Base-by-base conservation (phyloP, 2,113 vertebrate genomes). In the Coptodon bakossiorum region DNA sequence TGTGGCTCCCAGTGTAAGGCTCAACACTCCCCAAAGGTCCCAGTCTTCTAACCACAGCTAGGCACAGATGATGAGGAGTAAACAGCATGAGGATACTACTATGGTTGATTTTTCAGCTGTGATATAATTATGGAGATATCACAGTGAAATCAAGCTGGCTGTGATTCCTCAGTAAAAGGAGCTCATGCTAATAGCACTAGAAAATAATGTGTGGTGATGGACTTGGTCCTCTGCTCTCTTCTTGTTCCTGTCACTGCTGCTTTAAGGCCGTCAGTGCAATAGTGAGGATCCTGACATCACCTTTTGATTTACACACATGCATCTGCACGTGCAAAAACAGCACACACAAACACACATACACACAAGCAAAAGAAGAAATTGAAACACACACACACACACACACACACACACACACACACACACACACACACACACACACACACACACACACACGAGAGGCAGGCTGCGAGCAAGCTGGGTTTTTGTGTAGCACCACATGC, bases 401-500 rank as follows among this genome's bases (percentile, higher is more conserved):
- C 53, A 71, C 84, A 89, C 63, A 84, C 50, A 82, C 79, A 76
- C 56, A 79, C 80, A 78, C 61, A 68, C 34, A 34, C 29, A 76
- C 52, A 57, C 22, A 88, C 11, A 78, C 36, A 82, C 79, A 76
- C 56, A 45, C 5, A 13, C 40, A 76, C 79, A 81, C 11, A 50
- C 24, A 80, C 5, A 63, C 43, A 76, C 53, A 71, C 84, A 89
- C 63, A 84, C 50, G 82, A 83, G 71, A 93, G 91, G 83, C 89
- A 91, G 94, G 92, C 95, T 97, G 95, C 93, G 88, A 97, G 96
- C 96, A 93, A 95, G 97, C 92, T 81, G 88, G 91, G 88, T 85
- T 93, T 94, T 90, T 91, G 92, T 94, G 93, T 96, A 97, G 96
- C 95, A 85, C 93, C 97, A 97, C 97, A 97, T 96, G 96, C 97